A percentile compares a stretch with the other conserved stretches of the same genome.
Evolutionary conservation across 2,888 invertebrate genomes (phyloP).

Genomic region (Steinernema scapterisci): DNA sequence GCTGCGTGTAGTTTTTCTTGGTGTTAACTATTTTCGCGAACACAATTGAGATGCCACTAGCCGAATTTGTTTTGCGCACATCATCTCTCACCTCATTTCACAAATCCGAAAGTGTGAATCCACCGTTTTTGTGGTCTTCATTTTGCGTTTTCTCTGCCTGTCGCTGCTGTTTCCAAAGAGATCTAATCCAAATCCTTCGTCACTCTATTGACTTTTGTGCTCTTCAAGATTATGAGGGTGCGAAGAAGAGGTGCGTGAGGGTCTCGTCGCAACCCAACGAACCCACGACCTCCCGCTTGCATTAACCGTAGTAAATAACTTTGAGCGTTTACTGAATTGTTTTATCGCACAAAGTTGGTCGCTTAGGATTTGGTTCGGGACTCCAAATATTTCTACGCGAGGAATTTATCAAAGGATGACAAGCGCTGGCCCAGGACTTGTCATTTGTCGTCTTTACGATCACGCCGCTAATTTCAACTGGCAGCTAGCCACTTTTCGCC

Average conservation of each 20-base stretch:
- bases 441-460: conserved; percentile 8
- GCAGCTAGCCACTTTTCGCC: conserved; percentile 28
- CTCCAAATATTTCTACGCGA: too few relatives aligned
- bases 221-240: background rate
- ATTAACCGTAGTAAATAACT: too few relatives aligned
- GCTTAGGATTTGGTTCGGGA: too few relatives aligned
- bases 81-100: background rate
- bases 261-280: background rate
- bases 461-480: conserved; percentile 19
- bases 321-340: too few relatives aligned
- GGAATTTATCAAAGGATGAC: conserved; percentile 6
- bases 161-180: background rate
- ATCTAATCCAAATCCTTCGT: background rate
- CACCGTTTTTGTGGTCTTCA: background rate
- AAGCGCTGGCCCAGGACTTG: background rate
- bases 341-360: too few relatives aligned
- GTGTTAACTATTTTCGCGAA: too few relatives aligned
- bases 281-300: too few relatives aligned
- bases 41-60: too few relatives aligned
- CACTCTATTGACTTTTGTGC: conserved; percentile 6
- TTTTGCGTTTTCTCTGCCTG: background rate
- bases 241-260: background rate
- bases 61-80: too few relatives aligned
- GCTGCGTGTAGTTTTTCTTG: too few relatives aligned
- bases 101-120: background rate